Evolutionary conservation across 1,140 invertebrate genomes (phyloP).

Genomic region (Sycophaga agraensis): DNA sequence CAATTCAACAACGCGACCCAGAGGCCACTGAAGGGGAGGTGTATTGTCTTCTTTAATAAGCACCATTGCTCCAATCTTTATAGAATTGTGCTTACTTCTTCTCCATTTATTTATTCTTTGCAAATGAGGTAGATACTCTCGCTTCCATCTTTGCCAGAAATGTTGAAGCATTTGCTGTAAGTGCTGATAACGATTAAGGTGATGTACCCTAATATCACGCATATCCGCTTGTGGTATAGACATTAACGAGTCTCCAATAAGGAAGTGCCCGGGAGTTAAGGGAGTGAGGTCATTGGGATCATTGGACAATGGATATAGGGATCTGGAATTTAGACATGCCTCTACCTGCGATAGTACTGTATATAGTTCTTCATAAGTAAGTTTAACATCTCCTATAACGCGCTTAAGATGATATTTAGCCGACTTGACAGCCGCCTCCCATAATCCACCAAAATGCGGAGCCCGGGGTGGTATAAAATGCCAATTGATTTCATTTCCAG

Average conservation of each 20-base stretch:
- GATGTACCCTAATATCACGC: background rate
- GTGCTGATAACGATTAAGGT: background rate
- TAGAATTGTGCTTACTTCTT: background rate
- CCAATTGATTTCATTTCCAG: background rate
- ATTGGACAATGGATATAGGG: too few species aligned
- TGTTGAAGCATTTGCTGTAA: background rate
- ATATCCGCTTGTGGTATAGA: background rate
- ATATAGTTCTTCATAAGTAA: background rate
- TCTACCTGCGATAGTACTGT: too few species aligned
- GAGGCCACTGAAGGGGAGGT: too few species aligned
- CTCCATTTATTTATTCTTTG: background rate
- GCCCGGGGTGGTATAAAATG: constrained; percentile 39
- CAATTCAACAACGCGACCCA: background rate
- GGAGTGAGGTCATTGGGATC: too few species aligned
- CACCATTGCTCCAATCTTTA: background rate
- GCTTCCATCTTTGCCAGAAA: too few species aligned
- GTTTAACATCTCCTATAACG: background rate
- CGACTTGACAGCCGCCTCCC: constrained; percentile 41
- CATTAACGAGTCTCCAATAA: too few species aligned
- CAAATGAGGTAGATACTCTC: constrained; percentile 7
- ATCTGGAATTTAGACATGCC: background rate
- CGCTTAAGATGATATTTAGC: constrained; percentile 33
- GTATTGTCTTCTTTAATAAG: constrained; percentile 8
- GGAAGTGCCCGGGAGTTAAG: too few species aligned
- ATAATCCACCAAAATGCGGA: constrained; percentile 44